These are phyloP conservation scores for Dorcus hopei DNA, from an alignment of 2,888 invertebrate species.

Conservation along the genomic window DNA sequence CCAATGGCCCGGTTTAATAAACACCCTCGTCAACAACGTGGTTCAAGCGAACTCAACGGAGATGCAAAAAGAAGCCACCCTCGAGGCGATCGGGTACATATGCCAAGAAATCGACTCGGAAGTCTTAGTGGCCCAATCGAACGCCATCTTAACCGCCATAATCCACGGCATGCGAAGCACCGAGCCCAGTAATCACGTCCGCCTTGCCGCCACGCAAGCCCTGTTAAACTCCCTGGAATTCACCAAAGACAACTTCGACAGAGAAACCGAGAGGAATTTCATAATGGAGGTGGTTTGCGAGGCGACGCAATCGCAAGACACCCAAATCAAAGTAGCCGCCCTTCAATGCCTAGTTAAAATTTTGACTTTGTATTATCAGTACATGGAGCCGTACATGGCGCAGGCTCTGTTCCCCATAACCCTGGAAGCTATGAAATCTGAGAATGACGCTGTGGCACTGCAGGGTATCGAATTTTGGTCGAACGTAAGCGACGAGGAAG, in stretches of 20 bases:
- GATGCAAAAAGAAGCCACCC: conserved; percentile 91
- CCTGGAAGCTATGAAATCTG: conserved; percentile 96
- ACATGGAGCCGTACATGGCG: conserved; percentile 99
- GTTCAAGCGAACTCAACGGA: conserved; percentile 83
- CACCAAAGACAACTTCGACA: conserved; percentile 97
- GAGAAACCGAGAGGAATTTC: conserved; percentile 94
- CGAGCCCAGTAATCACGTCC: conserved; percentile 90
- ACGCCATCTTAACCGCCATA: conserved; percentile 96
- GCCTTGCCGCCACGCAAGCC: conserved; percentile 94
- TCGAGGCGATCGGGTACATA: conserved; percentile 98
- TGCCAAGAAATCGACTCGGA: conserved; percentile 98
- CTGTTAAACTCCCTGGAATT: conserved; percentile 97
- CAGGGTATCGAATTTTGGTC: conserved; percentile 99
- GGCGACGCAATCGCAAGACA: conserved; percentile 91
- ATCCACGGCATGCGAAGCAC: conserved; percentile 97
- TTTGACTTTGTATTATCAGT: conserved; percentile 95
- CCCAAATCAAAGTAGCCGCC: conserved; percentile 92
- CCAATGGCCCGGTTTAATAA: conserved; percentile 91
- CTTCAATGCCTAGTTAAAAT: conserved; percentile 98
- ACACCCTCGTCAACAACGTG: conserved; percentile 85
- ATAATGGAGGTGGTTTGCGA: conserved; percentile 99
- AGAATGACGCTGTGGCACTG: conserved; percentile 90
- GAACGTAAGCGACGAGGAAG: conserved; percentile 98
- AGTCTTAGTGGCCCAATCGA: conserved; percentile 86
- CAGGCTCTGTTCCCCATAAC: conserved; percentile 97